Base-by-base conservation (phyloP, 1,140 invertebrate genomes). In the Berghia stephanieae region DNA sequence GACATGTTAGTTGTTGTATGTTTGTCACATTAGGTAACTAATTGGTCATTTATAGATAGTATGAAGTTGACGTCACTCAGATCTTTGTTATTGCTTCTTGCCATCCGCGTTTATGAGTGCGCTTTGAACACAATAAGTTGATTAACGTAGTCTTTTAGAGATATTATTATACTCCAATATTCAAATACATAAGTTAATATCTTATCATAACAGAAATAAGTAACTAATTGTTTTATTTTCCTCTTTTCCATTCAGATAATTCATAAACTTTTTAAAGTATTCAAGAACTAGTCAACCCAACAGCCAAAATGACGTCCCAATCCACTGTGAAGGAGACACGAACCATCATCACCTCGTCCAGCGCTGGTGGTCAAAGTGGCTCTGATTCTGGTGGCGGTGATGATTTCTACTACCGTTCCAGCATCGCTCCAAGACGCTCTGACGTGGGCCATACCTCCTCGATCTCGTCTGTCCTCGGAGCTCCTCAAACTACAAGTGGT, bases 311-410 rank as follows among this genome's bases (percentile, higher is more conserved):
- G 57, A 84, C 83, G 82, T 84, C 84, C 43, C 83, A 85, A 34
- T 81, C 83, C 27, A 81, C 81, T n/a, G 77, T 86, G 52, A 86
- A 83, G 6, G 85, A 86, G 68, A 86, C 83, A 66, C 78, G 84
- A 57, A 86, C 85, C 5, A 80, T 86, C 27, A 86, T 86, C 24
- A 84, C 80, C 18, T 79, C 80, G 1, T 82, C 80, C 21, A 80
- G 80, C 0, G 36, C 40, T n/a, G 43, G 42, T 2, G 43, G 38
- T 27, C 31, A 27, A 27, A 57, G 13, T 18, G 49, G 36, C 40
- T 75, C 74, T 6, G 57, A 60, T 21, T 74, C 42, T 3, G 81
- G 79, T 0, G 67, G 67, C 16, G 68, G 70, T 8, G 76, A 79
- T 21, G 79, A 77, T 52, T 79, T 83, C 42, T 77, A 80, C 71